Percentiles rank a stretch among this genome's conserved stretches.
These are phyloP conservation scores for Petrocephalus sullivani DNA, from an alignment of 2,797 vertebrate species.

Conservation along the genomic window DNA sequence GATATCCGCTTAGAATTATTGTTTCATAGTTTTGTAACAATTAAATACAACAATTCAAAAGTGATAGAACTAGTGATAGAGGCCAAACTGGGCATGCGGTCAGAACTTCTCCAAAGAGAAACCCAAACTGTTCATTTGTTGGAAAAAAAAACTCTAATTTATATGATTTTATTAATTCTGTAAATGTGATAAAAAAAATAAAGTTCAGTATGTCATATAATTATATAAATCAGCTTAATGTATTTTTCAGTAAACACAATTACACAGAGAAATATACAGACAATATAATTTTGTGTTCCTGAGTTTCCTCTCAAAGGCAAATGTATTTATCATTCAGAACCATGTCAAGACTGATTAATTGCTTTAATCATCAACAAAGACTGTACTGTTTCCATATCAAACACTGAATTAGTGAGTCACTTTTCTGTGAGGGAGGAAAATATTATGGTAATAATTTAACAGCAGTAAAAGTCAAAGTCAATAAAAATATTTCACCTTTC, in stretches of 20 bases:
- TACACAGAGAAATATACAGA: background rate
- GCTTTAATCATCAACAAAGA: conserved; percentile 3
- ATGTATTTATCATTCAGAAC: background rate
- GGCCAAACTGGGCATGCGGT: background rate
- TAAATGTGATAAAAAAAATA: background rate
- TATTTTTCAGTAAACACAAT: background rate
- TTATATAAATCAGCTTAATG: conserved; percentile 4
- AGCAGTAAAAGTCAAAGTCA: conserved; percentile 8
- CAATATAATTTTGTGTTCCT: background rate
- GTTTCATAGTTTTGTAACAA: background rate
- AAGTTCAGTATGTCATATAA: background rate
- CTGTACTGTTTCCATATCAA: background rate
- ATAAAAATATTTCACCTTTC: conserved; percentile 6
- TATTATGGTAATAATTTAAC: conserved; percentile 3
- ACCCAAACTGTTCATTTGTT: background rate
- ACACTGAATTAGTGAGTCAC: background rate
- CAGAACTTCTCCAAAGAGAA: background rate
- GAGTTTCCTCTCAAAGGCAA: background rate
- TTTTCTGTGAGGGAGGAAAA: background rate
- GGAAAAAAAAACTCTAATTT: background rate
- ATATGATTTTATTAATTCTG: background rate
- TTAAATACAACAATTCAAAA: background rate
- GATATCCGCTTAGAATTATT: background rate
- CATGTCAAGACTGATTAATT: background rate
- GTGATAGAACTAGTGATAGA: background rate